Base-by-base conservation (phyloP, 2,888 invertebrate genomes). In the Ormyrus pomaceus region DNA sequence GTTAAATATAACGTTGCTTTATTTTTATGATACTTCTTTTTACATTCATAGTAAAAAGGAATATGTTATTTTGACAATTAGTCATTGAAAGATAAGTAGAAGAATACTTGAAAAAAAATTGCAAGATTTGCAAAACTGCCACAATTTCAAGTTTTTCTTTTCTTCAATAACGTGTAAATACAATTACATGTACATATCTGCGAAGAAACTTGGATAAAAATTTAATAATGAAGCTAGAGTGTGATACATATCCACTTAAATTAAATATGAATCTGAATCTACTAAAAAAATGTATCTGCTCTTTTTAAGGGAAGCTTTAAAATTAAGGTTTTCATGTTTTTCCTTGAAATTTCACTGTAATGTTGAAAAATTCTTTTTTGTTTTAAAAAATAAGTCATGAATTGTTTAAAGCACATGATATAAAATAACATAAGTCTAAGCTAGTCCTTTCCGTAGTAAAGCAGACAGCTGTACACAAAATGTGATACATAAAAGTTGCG, bases 401-500 rank as follows among this genome's bases (percentile, higher is more conserved):
- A 50, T 9, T 19, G 48, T 74, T 56, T 34, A 50, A 34, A 53
- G 53, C 61, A 66, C 53, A 65, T 51, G 59, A 2, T n/a, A 59
- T 55, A 72, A 71, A 66, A 70, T 6, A 75, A 46, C 13, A 58
- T 80, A 82, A 82, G 74, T 82, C 83, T 86, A 87, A 88, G 87
- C 89, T 89, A 89, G 89, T 89, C 89, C 85, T 84, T 84, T 68
- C 72, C 82, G 83, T 84, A 85, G 83, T 83, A 85, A 86, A 86
- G 84, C 86, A 84, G 85, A 87, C 86, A 87, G 86, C 86, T 87
- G 86, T 87, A 86, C 84, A 88, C 78, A 77, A 71, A 83, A 88
- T 89, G 89, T 89, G 89, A 89, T 89, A 89, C 87, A 84, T 85
- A 85, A 85, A 80, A 79, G 83, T 83, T 84, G 83, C 68, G 79